Evolutionary conservation across 1,140 invertebrate genomes (phyloP).

Genomic region (Pogonus chalceus): DNA sequence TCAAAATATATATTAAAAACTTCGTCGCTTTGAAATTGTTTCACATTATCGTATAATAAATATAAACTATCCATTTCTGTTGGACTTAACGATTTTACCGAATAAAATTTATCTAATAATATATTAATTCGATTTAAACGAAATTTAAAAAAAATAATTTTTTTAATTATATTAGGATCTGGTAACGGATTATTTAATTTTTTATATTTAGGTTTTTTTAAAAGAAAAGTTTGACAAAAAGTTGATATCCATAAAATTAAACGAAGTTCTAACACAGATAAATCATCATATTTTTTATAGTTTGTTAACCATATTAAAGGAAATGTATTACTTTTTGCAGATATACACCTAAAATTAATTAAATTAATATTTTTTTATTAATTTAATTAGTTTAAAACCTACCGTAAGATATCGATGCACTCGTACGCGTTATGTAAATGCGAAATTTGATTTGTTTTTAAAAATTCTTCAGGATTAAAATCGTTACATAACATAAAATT

Average conservation of each 20-base stretch:
- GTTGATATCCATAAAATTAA: background rate
- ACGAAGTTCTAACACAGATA: background rate
- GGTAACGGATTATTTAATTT: background rate
- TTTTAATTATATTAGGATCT: background rate
- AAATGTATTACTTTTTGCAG: background rate
- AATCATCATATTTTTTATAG: background rate
- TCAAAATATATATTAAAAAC: background rate
- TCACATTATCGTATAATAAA: background rate
- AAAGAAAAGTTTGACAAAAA: background rate
- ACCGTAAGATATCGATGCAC: conserved; percentile 15
- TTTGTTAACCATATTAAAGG: background rate
- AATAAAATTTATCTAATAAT: background rate
- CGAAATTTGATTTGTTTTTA: conserved; percentile 4
- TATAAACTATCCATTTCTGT: background rate
- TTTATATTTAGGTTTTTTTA: background rate
- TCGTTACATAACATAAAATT: background rate
- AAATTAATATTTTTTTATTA: background rate
- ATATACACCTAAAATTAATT: background rate
- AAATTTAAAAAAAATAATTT: background rate
- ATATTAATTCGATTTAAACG: background rate
- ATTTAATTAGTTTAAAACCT: background rate
- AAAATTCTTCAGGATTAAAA: conserved; percentile 8
- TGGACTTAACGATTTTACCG: background rate
- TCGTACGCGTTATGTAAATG: conserved; percentile 12
- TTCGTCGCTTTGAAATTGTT: background rate